Conservation (phyloP, 2,113 vertebrate genomes). For the Lycaon pictus region DNA sequence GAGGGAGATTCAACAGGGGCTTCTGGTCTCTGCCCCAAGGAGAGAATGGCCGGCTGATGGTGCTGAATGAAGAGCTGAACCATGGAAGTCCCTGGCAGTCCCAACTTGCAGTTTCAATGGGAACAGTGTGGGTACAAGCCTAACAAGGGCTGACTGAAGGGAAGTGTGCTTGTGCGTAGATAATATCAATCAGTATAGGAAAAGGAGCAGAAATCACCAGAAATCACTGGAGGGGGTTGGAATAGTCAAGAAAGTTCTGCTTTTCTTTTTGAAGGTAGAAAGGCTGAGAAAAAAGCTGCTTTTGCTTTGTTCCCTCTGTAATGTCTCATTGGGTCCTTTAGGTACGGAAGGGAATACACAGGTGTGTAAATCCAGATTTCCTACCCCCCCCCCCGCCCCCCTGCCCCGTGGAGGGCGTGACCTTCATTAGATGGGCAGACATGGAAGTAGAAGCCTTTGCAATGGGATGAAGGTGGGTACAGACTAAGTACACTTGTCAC, state of each 20-base stretch:
- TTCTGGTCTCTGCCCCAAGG: not conserved
- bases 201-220: not conserved
- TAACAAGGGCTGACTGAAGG: not conserved
- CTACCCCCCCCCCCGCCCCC: not conserved
- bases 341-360: not conserved
- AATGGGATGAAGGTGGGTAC: not conserved
- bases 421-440: not conserved
- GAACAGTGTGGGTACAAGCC: no score
- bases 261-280: not conserved
- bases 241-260: not conserved
- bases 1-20: not conserved
- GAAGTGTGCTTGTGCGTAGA: not conserved
- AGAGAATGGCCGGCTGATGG: not conserved
- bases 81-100: accelerated
- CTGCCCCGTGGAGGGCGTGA: not conserved
- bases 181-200: no score
- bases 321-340: not conserved
- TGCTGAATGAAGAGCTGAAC: not conserved
- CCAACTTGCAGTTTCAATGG: not conserved
- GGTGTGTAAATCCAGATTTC: not conserved
- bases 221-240: not conserved
- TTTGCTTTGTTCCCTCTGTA: not conserved
- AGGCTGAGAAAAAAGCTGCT: not conserved
- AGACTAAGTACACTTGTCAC: not conserved
- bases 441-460: not conserved